Evolutionary conservation across 2,113 vertebrate species (phyloP).

Genomic region (Muntiacus muntjak): DNA sequence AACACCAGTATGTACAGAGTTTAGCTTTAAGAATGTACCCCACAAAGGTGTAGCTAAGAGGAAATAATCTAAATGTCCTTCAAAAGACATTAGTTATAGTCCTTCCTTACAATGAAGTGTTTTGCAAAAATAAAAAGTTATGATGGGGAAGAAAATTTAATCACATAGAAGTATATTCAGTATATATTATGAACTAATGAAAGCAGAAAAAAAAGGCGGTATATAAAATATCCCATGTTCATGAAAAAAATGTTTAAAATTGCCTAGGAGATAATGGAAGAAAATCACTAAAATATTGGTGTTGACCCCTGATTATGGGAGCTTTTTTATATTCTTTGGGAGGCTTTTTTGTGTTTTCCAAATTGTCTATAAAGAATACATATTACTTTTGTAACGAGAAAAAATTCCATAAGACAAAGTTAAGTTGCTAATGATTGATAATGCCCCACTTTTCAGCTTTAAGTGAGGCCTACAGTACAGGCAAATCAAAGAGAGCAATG

Average conservation of each 20-base stretch:
- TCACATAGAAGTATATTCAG: background rate
- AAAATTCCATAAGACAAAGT: background rate
- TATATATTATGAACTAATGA: background rate
- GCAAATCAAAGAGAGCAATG: background rate
- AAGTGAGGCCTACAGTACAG: background rate
- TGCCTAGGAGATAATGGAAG: background rate
- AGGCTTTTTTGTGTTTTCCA: background rate
- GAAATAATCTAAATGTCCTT: background rate
- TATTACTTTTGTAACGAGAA: conserved; percentile 13
- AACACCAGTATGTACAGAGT: background rate
- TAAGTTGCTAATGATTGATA: background rate
- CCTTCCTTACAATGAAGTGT: background rate
- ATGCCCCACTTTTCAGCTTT: background rate
- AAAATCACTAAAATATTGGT: background rate
- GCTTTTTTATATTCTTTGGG: background rate
- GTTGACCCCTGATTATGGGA: background rate
- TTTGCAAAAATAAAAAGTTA: background rate
- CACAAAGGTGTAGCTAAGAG: background rate
- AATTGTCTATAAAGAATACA: background rate
- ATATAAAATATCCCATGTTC: background rate
- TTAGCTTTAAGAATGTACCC: background rate
- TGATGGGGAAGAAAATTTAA: background rate
- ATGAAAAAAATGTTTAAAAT: background rate
- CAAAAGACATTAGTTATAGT: background rate
- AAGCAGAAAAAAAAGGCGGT: background rate